Evolutionary conservation across 2,888 invertebrate species (phyloP), one percentile per base, ranked within the genome.

Genomic region (Xanthia icteritia): DNA sequence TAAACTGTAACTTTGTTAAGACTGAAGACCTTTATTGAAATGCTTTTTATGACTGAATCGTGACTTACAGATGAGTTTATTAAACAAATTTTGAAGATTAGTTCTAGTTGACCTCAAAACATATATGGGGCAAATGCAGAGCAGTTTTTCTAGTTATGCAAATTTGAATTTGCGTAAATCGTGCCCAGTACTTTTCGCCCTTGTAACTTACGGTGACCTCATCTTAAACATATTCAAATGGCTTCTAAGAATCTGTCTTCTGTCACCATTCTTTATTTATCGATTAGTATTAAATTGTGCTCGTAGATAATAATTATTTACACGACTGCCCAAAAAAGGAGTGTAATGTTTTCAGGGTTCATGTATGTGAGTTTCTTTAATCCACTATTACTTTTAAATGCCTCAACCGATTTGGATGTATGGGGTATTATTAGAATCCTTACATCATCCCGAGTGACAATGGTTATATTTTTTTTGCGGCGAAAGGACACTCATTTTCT

Each of bases 161-260:
- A 56, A 79, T 56, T 0, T 31, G 1, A 54, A 69, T 79, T 63
- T 63, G 36, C 61, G 48, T 58, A 64, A 51, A 64, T 73, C 51
- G 74, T 58, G 51, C 58, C 9, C 56, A 27, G 31, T 74, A 27
- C 6, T 58, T 78, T 74, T 81, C 13, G 75, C 31, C 65, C 82
- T 79, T 81, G 79, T 27, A 66, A 20, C 42, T 81, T 66, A 81
- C 27, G 39, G 56, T 79, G 79, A 79, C 61, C 39, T 79, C 76
- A 79, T 82, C 15, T 61, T 66, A 45, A 66, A 31, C 45, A 65
- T 82, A 82, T 82, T 80, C 15, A 82, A 69, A 76, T 77, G 2
- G n/a, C 23, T 82, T 82, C 80, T 82, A 45, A 36, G 77, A 82
- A 80, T 76, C n/a, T 4, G 68, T 65, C 48, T 67, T 65, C 54